Base-by-base conservation (phyloP, 2,797 vertebrate species). In the Triplophysa bombifrons region DNA sequence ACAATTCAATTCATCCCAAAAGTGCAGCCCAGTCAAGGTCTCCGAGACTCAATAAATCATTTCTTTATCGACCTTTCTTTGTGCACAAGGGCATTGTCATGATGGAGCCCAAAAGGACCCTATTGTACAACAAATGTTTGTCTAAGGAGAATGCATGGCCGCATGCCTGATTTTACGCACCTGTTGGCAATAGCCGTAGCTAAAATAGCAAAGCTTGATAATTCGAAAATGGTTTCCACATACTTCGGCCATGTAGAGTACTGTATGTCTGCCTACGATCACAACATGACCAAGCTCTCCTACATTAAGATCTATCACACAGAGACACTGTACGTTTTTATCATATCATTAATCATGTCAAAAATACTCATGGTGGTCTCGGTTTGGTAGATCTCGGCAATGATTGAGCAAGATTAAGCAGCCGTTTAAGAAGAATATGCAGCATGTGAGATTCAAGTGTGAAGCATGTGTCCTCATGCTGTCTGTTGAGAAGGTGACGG, bases 261-360 rank as follows among this genome's bases (percentile, higher is more conserved):
- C 20, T 30, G 14, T 19, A 61, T 17, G 27, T 61, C 60, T 13
- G n/a, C 46, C 68, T 58, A 16, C 66, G 25, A 71, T 44, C 51
- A 64, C 16, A 55, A 68, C 48, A 61, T 83, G 82, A 34, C 85
- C 56, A 80, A 55, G 81, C 74, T 46, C 78, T 85, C 12, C 20
- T 77, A 86, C 46, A 4, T 61, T 53, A 83, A 76, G 80, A 87
- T 89, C 91, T 91, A 90, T 90, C 90, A 91, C 85, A 85, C 87
- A 89, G 80, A 88, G 83, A 25, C 20, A 9, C 30, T 55, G 19
- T 19, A 34, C 41, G 10, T 4, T 1, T 27, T 64, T 12, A 61
- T n/a, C 20, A 13, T 17, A 34, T 25, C 27, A 14, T 22, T 34
- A 3, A 50, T 34, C 14, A 5, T 34, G 30, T 19, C 67, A 53